Conservation (phyloP, 1,140 invertebrate species). For the Cardiocondyla obscurior region DNA sequence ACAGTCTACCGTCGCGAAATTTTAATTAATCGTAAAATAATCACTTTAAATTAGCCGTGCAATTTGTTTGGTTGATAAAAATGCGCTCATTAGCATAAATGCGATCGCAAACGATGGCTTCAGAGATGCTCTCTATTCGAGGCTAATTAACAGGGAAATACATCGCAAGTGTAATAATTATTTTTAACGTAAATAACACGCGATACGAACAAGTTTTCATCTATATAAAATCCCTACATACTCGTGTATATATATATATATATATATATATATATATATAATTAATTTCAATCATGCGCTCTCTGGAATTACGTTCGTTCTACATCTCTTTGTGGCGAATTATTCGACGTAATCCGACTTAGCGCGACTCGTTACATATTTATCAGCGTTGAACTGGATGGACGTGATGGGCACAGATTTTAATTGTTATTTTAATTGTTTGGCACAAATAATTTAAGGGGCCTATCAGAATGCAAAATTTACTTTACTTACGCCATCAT, state of each 20-base stretch:
- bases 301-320: not conserved
- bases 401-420: not conserved
- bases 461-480: not conserved
- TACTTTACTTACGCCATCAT: not conserved
- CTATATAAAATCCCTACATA: not conserved
- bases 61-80: slow-evolving; percentile 8
- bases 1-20: not conserved
- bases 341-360: not conserved
- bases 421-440: slow-evolving; percentile 8
- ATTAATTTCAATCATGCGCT: not conserved
- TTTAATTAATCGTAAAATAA: slow-evolving; percentile 42
- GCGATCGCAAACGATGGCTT: slow-evolving; percentile 9
- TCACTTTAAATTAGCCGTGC: not conserved
- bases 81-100: slow-evolving; percentile 24
- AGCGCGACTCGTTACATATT: not conserved
- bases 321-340: not conserved
- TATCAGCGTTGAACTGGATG: not conserved
- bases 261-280: not conserved
- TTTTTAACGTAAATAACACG: slow-evolving; percentile 7
- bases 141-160: slow-evolving; percentile 23
- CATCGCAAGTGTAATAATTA: slow-evolving; percentile 28
- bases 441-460: not conserved
- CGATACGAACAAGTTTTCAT: not conserved
- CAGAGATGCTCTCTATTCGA: slow-evolving; percentile 16
- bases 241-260: not conserved